A percentile compares a stretch with the other conserved stretches of the same genome.
Evolutionary conservation across 92 coral and sea anemone genomes (phyloP).

Genomic region (Bergia puertoricense): DNA sequence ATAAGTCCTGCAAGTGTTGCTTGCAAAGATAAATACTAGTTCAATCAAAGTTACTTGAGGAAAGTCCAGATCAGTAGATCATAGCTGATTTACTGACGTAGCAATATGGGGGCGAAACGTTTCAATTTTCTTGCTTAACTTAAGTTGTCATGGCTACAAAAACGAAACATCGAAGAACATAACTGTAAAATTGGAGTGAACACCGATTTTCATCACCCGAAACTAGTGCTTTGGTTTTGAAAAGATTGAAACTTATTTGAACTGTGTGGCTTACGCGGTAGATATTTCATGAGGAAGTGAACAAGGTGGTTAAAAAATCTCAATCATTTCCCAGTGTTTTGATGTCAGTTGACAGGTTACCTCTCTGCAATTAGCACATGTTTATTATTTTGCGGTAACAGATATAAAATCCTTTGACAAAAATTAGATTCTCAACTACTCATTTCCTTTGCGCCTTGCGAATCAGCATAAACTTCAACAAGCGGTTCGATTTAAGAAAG

Average conservation of each 20-base stretch:
- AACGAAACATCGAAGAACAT: constrained; percentile 17
- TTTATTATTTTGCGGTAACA: constrained; percentile 77
- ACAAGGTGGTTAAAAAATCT: constrained; percentile 49
- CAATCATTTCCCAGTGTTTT: constrained; percentile 82
- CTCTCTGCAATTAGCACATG: constrained; percentile 91
- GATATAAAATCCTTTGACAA: constrained; percentile 64
- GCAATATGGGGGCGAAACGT: constrained; percentile 2
- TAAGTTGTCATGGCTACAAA: constrained; percentile 42
- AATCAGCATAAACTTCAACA: constrained; percentile 56
- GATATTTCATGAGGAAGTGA: constrained; percentile 31
- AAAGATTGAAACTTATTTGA: constrained; percentile 5
- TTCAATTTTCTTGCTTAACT: constrained; percentile 37
- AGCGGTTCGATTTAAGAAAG: constrained; percentile 44
- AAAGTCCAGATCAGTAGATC: constrained; percentile 39
- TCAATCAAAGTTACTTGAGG: constrained; percentile 30
- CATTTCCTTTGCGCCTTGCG: constrained; percentile 63
- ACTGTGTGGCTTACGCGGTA: neutral
- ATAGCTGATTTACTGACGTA: neutral
- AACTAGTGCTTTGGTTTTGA: neutral
- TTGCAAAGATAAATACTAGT: constrained; percentile 7
- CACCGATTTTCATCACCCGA: neutral
- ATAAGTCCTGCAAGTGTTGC: constrained; percentile 22
- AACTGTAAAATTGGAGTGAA: constrained; percentile 6
- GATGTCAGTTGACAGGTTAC: constrained; percentile 87
- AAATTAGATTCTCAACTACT: constrained; percentile 61